Evolutionary conservation across 2,888 invertebrate genomes (phyloP).

Genomic region (Sepioteuthis lessoniana): DNA sequence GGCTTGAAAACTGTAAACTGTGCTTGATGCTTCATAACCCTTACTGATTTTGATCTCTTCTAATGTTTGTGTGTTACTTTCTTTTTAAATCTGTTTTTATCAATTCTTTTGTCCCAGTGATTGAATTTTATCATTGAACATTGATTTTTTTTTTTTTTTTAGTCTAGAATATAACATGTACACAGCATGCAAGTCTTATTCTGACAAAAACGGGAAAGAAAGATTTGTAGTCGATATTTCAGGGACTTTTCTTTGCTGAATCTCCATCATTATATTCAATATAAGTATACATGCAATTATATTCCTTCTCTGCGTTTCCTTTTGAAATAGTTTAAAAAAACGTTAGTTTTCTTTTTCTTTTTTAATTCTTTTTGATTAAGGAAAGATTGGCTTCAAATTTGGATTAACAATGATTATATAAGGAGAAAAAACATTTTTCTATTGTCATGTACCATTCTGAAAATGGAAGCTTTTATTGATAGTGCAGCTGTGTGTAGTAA

Average conservation of each 20-base stretch:
- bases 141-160: neutral
- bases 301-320: neutral
- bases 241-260: neutral
- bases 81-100: neutral
- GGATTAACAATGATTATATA: neutral
- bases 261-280: neutral
- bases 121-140: neutral
- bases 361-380: neutral
- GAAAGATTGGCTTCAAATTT: conserved; percentile 33
- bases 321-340: neutral
- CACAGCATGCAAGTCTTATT: neutral
- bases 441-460: neutral
- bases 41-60: neutral
- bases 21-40: neutral
- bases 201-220: neutral
- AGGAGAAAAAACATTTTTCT: neutral
- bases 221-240: neutral
- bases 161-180: neutral
- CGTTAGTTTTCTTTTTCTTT: neutral
- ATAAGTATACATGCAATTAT: neutral
- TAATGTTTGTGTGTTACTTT: neutral
- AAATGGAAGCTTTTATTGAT: neutral
- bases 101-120: neutral
- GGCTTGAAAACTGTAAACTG: neutral
- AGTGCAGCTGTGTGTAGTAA: neutral